phyloP scores from a whole-genome alignment of 2,113 vertebrate species.

The Rhynchomys soricoides region DNA sequence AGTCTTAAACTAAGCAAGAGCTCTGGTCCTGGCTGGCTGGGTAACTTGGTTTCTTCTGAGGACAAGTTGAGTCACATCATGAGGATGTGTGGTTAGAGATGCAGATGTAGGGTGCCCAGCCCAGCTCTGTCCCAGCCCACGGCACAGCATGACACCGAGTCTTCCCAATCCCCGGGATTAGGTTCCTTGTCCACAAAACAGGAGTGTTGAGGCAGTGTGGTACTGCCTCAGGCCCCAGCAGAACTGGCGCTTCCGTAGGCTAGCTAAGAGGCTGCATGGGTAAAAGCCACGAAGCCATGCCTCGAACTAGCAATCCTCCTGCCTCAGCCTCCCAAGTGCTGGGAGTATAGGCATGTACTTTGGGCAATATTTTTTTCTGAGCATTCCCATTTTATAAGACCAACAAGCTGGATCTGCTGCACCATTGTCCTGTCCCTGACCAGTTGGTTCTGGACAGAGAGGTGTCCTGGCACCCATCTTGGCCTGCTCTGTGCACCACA shows the following conservation, averaged over 20 bases:
- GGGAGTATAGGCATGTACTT: not conserved
- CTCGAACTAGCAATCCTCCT: no score
- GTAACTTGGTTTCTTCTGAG: not conserved
- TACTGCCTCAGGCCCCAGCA: not conserved
- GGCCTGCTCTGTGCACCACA: not conserved
- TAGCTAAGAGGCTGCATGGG: not conserved
- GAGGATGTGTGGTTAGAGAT: not conserved
- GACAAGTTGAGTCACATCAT: not conserved
- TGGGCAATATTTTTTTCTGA: not conserved
- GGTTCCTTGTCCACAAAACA: constrained; percentile 40
- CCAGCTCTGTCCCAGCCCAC: not conserved
- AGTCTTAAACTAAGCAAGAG: not conserved
- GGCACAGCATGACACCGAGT: not conserved
- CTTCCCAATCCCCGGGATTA: not conserved
- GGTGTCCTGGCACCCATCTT: not conserved
- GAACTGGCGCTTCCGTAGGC: not conserved
- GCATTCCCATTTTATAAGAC: not conserved
- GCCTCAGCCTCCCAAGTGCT: not conserved
- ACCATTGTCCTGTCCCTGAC: not conserved
- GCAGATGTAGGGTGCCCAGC: rapidly evolving
- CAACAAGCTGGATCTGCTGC: not conserved
- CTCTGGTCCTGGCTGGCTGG: not conserved
- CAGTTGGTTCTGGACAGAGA: not conserved
- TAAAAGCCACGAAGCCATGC: not conserved
- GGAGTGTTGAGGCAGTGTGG: no score